Base-by-base conservation (phyloP, 92 coral and sea anemone genomes). In the Paragorgia papillata region DNA sequence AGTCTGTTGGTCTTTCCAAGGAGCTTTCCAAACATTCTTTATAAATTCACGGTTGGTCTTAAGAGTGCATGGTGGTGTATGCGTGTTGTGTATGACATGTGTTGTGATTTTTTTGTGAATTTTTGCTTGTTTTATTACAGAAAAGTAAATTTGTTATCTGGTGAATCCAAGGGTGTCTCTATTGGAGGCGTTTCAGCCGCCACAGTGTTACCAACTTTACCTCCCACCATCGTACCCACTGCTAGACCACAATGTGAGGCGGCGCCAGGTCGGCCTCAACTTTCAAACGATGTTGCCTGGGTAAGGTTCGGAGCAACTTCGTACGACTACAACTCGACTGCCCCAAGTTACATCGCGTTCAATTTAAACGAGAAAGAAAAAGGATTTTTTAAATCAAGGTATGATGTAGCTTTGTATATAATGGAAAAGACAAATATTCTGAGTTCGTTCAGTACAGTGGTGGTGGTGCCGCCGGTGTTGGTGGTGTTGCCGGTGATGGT, bases 1-100 rank as follows among this genome's bases (percentile, higher is more conserved):
- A n/a, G 89, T 85, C 79, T 73, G 70, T 29, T 79, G 84, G 71
- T 87, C 96, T 17, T 88, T 87, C 60, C 33, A 46, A 44, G 97
- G 92, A 34, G 97, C 79, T 46, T 82, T 92, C 88, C 83, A 88
- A 49, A 44, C 84, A 5, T 75, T 92, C 34, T 46, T 64, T 22
- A 22, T 92, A 0, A 80, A 87, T 63, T 56, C 77, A 57, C 66
- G 62, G 97, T 89, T 65, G 84, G 57, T 56, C 35, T 40, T 66
- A 2, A 19, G 3, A 15, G 30, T 26, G 40, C 1, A 20, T 2
- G 43, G n/a, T n/a, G n/a, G n/a, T n/a, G n/a, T n/a, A n/a, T n/a
- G n/a, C n/a, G n/a, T n/a, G n/a, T n/a, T n/a, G n/a, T n/a, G n/a
- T n/a, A n/a, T n/a, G n/a, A n/a, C n/a, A n/a, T n/a, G n/a, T n/a